Conservation (phyloP, 2,888 invertebrate genomes). For the Petrophora chlorosata region DNA sequence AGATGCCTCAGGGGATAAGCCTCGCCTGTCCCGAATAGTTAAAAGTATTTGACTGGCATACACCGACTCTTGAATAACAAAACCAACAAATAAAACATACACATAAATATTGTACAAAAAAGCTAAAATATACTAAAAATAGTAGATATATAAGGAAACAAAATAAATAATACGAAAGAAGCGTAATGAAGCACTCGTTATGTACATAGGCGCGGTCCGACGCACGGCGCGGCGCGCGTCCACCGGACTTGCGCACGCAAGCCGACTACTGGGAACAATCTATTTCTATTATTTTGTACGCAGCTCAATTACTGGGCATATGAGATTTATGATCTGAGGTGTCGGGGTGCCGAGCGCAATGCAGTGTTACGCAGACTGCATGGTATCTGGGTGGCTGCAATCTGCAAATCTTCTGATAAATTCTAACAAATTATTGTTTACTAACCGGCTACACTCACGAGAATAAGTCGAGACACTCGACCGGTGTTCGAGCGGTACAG, state of each 20-base stretch:
- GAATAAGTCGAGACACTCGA: too few species aligned
- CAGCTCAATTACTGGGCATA: too few species aligned
- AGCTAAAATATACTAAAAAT: constrained; percentile 58
- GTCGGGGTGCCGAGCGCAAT: too few species aligned
- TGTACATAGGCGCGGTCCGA: constrained; percentile 53
- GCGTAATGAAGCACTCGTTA: constrained; percentile 78
- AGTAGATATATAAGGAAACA: constrained; percentile 52
- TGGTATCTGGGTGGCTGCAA: too few species aligned
- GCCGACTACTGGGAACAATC: background rate
- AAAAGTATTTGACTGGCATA: constrained; percentile 4
- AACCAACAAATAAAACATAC: constrained; percentile 4
- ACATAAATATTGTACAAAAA: constrained; percentile 38
- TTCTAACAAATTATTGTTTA: too few species aligned
- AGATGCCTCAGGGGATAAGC: background rate
- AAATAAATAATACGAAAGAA: constrained; percentile 69
- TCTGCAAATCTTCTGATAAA: too few species aligned
- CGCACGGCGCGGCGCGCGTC: background rate
- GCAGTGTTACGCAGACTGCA: too few species aligned
- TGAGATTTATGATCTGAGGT: too few species aligned
- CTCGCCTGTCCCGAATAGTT: background rate
- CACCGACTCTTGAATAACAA: background rate
- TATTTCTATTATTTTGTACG: background rate
- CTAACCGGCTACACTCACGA: too few species aligned
- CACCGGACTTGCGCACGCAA: constrained; percentile 13
- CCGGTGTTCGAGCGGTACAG: too few species aligned